Conservation (phyloP, 2,888 invertebrate genomes). For the Azorinus chamasolen region DNA sequence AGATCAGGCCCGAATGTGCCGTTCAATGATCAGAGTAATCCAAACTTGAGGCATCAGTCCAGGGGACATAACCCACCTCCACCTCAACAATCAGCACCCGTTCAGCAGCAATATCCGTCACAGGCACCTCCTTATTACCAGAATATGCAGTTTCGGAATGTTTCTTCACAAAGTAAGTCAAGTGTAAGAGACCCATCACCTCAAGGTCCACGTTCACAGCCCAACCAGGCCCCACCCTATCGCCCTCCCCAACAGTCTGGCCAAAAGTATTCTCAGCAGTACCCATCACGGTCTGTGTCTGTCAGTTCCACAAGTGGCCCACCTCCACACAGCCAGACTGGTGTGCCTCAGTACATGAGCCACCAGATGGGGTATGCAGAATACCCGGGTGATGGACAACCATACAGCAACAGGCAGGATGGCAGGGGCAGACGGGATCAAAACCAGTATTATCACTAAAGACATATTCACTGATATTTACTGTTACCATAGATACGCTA, state of each 20-base stretch:
- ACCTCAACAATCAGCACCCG: too few species aligned
- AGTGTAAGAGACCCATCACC: slow-evolving; percentile 32
- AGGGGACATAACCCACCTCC: too few species aligned
- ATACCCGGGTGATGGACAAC: neutral
- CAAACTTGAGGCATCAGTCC: too few species aligned
- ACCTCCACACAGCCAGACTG: neutral
- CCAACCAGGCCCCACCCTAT: too few species aligned
- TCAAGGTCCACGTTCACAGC: slow-evolving; percentile 11
- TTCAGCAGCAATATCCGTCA: slow-evolving; percentile 11
- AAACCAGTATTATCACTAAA: neutral
- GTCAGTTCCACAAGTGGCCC: neutral
- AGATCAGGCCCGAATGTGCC: too few species aligned
- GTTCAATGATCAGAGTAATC: too few species aligned
- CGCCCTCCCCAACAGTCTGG: too few species aligned
- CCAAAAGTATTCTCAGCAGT: too few species aligned
- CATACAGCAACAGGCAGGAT: slow-evolving; percentile 3
- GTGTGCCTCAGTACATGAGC: neutral
- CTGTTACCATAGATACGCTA: too few species aligned
- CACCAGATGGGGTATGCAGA: neutral
- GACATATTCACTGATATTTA: too few species aligned
- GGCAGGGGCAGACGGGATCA: neutral
- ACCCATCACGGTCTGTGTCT: too few species aligned
- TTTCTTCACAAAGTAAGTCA: slow-evolving; percentile 14
- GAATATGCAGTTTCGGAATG: slow-evolving; percentile 39
- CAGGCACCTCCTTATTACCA: slow-evolving; percentile 31